phyloP scores from a whole-genome alignment of 2,888 invertebrate species.

The Sarcophaga variegata region DNA sequence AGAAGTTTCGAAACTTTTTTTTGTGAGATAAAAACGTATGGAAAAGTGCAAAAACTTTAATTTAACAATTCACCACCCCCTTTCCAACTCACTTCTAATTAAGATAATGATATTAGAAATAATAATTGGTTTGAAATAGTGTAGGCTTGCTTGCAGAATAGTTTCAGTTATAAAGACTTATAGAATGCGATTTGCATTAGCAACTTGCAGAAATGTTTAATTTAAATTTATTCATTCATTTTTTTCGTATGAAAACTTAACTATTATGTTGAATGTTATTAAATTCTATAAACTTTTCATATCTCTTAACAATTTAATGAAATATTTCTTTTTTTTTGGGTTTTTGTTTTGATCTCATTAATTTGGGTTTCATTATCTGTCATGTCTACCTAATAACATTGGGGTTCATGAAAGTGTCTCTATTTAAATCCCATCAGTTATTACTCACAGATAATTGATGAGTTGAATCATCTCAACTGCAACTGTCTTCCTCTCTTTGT shows the following conservation, averaged over 20 bases:
- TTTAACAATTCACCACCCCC: neutral
- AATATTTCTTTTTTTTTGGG: neutral
- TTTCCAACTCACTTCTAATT: neutral
- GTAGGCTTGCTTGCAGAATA: neutral
- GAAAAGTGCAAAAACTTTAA: neutral
- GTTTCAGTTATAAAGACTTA: too few species aligned
- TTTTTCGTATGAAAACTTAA: too few species aligned
- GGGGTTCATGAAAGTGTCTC: too few species aligned
- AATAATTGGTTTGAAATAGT: neutral
- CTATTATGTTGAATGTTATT: too few species aligned
- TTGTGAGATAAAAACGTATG: neutral
- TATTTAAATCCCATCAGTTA: neutral
- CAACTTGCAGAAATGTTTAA: neutral
- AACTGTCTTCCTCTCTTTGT: neutral
- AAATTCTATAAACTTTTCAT: too few species aligned
- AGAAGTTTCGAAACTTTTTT: neutral
- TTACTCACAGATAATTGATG: slow-evolving; percentile 7
- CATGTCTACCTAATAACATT: neutral
- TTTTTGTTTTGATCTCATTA: neutral
- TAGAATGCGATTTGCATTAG: too few species aligned
- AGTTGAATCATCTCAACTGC: neutral
- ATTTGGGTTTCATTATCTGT: slow-evolving; percentile 8
- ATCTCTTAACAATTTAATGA: too few species aligned
- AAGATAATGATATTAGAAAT: neutral
- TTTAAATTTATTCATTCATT: neutral